Percentiles rank a stretch among this genome's conserved stretches.
Conservation (phyloP, 2,797 vertebrate species). For the Myotis myotis region DNA sequence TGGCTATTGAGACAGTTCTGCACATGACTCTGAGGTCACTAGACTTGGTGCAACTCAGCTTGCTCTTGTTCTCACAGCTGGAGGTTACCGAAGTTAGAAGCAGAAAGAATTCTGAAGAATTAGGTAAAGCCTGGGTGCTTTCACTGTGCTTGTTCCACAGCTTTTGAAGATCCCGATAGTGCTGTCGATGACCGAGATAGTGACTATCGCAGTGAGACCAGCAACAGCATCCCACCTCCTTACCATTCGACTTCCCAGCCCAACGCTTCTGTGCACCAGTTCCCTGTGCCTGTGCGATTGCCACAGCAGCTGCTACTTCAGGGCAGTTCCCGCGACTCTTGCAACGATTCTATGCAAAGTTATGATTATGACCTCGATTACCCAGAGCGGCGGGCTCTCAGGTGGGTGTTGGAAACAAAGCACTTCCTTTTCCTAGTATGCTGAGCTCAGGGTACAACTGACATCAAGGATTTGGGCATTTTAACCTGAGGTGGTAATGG, state of each 20-base stretch:
- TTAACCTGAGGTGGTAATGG: not conserved
- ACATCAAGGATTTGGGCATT: not conserved
- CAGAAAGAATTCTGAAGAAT: not conserved
- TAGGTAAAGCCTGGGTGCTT: not conserved
- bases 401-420: slow-evolving; percentile 82
- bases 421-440: not conserved
- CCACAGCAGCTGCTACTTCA: slow-evolving; percentile 87
- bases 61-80: slow-evolving; percentile 12
- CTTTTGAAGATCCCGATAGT: slow-evolving; percentile 96
- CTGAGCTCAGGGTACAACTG: not conserved
- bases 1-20: not conserved
- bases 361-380: slow-evolving; percentile 93
- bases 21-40: not conserved
- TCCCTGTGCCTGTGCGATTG: slow-evolving; percentile 87
- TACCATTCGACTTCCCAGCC: slow-evolving; percentile 95
- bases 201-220: slow-evolving; percentile 98
- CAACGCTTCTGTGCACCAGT: slow-evolving; percentile 96
- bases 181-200: slow-evolving; percentile 97
- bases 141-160: slow-evolving; percentile 83
- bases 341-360: slow-evolving; percentile 89
- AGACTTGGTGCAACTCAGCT: not conserved
- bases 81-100: slow-evolving; percentile 5
- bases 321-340: slow-evolving; percentile 85
- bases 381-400: slow-evolving; percentile 88
- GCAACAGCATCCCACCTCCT: slow-evolving; percentile 93